phyloP scores from a whole-genome alignment of 1,140 invertebrate species.

The Drosophila orena region DNA sequence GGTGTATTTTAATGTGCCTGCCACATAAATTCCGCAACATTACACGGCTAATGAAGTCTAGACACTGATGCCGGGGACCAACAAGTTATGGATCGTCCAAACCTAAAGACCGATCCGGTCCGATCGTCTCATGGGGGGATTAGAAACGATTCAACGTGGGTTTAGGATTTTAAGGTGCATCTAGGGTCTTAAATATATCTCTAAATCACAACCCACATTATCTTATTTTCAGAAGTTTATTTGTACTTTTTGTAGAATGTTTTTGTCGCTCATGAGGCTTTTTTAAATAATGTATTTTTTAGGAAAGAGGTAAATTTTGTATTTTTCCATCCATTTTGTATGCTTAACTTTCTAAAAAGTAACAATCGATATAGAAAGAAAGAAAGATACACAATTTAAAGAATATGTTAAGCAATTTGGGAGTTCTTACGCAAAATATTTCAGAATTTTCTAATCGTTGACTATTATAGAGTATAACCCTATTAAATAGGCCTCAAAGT shows the following conservation, averaged over 20 bases:
- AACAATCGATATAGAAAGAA: no score
- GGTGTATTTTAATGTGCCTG: constrained; percentile 72
- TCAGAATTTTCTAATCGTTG: no score
- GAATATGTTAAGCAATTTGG: no score
- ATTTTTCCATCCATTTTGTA: no score
- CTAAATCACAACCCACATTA: background rate
- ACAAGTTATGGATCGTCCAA: constrained; percentile 43
- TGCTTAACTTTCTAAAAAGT: no score
- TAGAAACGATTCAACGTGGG: constrained; percentile 9
- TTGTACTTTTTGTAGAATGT: background rate
- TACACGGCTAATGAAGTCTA: constrained; percentile 79
- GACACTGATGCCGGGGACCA: constrained; percentile 39
- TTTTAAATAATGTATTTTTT: no score
- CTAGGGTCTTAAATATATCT: background rate
- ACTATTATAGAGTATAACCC: background rate
- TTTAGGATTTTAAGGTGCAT: background rate
- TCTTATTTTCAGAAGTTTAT: background rate
- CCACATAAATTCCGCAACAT: constrained; percentile 79
- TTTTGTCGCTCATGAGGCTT: no score
- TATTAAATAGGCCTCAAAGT: background rate
- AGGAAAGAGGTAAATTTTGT: no score
- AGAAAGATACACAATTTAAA: no score
- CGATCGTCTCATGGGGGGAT: constrained; percentile 11
- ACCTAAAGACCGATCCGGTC: constrained; percentile 11
- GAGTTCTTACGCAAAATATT: no score